Evolutionary conservation across 2,888 invertebrate species (phyloP).

Genomic region (Urechis unicinctus): DNA sequence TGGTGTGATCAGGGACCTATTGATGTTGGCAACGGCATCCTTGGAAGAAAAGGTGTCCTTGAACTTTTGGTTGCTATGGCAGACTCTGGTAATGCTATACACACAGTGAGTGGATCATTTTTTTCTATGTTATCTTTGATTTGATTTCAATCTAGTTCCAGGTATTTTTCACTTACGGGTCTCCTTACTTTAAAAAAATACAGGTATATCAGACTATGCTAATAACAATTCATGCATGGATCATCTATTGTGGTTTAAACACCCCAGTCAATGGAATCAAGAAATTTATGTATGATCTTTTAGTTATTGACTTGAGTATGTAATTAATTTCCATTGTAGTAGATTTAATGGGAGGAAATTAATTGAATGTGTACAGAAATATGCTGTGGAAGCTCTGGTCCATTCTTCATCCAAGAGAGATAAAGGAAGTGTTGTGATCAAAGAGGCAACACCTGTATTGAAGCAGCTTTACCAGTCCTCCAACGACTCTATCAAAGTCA

Average conservation of each 20-base stretch:
- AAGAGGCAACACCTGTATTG: conserved; percentile 85
- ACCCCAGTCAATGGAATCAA: too few relatives aligned
- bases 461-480: conserved; percentile 85
- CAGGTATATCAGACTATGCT: too few relatives aligned
- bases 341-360: neutral
- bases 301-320: too few relatives aligned
- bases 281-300: too few relatives aligned
- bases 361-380: conserved; percentile 57
- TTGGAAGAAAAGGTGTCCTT: conserved; percentile 66
- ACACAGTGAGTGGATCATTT: conserved; percentile 53
- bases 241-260: too few relatives aligned
- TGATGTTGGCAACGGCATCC: conserved; percentile 75
- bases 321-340: too few relatives aligned
- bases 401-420: conserved; percentile 96
- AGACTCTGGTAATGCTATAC: conserved; percentile 78
- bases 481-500: conserved; percentile 75
- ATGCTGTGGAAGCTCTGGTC: conserved; percentile 93
- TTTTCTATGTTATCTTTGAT: too few relatives aligned
- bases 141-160: too few relatives aligned
- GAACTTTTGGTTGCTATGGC: conserved; percentile 98
- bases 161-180: too few relatives aligned
- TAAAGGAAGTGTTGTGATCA: conserved; percentile 82
- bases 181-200: too few relatives aligned
- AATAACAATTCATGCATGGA: too few relatives aligned
- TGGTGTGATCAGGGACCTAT: conserved; percentile 65